Percentiles rank a stretch among this genome's conserved stretches.
phyloP scores from a whole-genome alignment of 1,140 invertebrate species.

The Trachymyrmex septentrionalis region DNA sequence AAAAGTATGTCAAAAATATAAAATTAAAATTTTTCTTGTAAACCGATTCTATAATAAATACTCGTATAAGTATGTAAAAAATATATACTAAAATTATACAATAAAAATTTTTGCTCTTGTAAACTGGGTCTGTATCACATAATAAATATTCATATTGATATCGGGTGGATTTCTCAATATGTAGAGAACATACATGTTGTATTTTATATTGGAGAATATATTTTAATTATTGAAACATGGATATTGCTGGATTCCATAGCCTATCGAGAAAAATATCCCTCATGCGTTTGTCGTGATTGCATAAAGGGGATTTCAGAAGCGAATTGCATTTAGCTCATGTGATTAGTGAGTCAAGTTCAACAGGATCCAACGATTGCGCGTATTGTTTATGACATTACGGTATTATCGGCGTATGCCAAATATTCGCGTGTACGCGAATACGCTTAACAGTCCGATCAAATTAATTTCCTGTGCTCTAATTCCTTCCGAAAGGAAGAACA shows the following conservation, averaged over 20 bases:
- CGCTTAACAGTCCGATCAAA: constrained; percentile 6
- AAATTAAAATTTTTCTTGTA: constrained; percentile 8
- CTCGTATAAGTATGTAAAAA: not conserved
- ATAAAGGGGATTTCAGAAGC: constrained; percentile 29
- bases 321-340: constrained; percentile 30
- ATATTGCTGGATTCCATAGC: not conserved
- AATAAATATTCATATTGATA: constrained; percentile 12
- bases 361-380: constrained; percentile 26
- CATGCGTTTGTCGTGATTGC: not conserved
- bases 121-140: constrained; percentile 5
- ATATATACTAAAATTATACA: constrained; percentile 19
- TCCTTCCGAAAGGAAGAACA: not conserved
- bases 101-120: constrained; percentile 1
- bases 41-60: constrained; percentile 14
- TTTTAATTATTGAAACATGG: constrained; percentile 35
- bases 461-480: constrained; percentile 48
- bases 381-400: constrained; percentile 58
- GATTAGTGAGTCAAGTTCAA: constrained; percentile 51
- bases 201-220: constrained; percentile 16
- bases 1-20: not conserved
- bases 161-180: not conserved
- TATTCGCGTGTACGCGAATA: not conserved
- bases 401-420: constrained; percentile 10
- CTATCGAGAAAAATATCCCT: constrained; percentile 25
- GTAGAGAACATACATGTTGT: not conserved